Conservation (phyloP, 1,140 invertebrate species). For the Drosophila subpulchrella region DNA sequence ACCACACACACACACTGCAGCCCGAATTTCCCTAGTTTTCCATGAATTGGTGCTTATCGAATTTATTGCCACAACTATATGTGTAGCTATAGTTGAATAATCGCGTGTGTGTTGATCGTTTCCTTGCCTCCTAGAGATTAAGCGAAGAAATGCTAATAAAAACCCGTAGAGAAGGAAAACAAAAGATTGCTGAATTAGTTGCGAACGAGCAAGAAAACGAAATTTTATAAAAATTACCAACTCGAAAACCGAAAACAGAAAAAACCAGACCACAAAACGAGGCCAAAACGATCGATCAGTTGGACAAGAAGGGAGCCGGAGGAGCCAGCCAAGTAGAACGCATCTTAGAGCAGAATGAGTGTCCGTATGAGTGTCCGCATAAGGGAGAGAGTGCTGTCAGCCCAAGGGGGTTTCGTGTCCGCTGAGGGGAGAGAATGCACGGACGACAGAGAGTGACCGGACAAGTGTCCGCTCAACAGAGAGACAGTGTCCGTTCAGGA, state of each 20-base stretch:
- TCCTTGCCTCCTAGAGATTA: conserved; percentile 39
- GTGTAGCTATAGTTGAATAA: conserved; percentile 32
- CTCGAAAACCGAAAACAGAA: conserved; percentile 2
- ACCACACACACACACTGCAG: conserved; percentile 1
- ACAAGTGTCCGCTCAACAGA: neutral
- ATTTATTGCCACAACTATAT: conserved; percentile 73
- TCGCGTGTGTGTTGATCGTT: conserved; percentile 20
- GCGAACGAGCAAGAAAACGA: conserved; percentile 52
- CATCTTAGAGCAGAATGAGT: conserved; percentile 40
- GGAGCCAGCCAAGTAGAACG: conserved; percentile 32
- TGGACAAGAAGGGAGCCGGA: conserved; percentile 4
- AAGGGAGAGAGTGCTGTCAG: conserved; percentile 8
- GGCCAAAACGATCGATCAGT: conserved; percentile 41
- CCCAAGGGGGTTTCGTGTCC: neutral
- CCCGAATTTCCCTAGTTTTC: conserved; percentile 42
- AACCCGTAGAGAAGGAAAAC: conserved; percentile 39
- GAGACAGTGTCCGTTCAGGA: conserved; percentile 3
- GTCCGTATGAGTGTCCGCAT: conserved; percentile 24
- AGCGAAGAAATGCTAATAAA: conserved; percentile 19
- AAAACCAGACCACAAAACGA: conserved; percentile 39
- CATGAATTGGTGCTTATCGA: conserved; percentile 82
- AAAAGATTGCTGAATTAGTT: conserved; percentile 81
- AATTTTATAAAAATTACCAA: conserved; percentile 63
- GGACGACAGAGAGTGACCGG: neutral
- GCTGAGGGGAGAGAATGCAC: neutral